Percentiles rank a stretch among this genome's conserved stretches.
These are phyloP conservation scores for Gambusia holbrooki DNA, from an alignment of 2,113 vertebrate species.

Conservation along the genomic window DNA sequence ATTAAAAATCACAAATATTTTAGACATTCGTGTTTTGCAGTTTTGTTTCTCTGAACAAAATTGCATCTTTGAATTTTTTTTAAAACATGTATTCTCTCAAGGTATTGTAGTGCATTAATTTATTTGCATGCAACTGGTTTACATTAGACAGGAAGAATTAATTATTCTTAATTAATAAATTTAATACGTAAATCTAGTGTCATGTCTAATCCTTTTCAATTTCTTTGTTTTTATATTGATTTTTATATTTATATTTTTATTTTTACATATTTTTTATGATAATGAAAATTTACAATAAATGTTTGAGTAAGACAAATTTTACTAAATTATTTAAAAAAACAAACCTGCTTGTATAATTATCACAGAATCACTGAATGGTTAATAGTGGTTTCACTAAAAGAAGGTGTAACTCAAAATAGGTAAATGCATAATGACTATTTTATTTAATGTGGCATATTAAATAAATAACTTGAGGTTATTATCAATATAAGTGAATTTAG, in stretches of 20 bases:
- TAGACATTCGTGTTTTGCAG: background rate
- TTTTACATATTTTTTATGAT: background rate
- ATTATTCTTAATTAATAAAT: background rate
- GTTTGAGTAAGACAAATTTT: too few relatives aligned
- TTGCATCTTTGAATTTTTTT: background rate
- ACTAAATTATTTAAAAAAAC: too few relatives aligned
- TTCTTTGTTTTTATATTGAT: background rate
- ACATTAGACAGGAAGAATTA: background rate
- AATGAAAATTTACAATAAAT: background rate
- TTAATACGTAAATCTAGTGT: background rate
- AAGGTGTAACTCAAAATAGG: constrained; percentile 32
- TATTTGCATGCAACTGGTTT: background rate
- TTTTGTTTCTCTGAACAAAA: background rate
- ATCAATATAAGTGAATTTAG: background rate
- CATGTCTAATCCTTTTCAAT: background rate
- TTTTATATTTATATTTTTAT: too few relatives aligned
- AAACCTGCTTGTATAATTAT: background rate
- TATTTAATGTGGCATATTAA: too few relatives aligned
- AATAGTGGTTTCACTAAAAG: constrained; percentile 23
- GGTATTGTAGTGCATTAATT: background rate
- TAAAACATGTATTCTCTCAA: background rate
- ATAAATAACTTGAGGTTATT: background rate
- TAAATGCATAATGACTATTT: constrained; percentile 22
- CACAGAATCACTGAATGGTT: constrained; percentile 53
- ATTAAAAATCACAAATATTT: background rate